Conservation (phyloP, 1,140 invertebrate species). For the Heliconius hermathena region DNA sequence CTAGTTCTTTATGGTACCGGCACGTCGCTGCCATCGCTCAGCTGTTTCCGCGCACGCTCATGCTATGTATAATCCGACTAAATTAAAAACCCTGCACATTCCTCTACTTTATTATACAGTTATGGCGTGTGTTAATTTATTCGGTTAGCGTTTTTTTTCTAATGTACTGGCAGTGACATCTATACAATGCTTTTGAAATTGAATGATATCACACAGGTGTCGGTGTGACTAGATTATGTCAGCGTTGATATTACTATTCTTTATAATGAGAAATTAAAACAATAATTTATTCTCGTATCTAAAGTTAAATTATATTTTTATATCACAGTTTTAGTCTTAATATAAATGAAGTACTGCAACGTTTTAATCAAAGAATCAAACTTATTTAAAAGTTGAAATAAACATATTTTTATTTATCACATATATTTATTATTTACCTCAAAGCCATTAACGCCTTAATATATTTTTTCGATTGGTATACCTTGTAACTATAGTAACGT, state of each 20-base stretch:
- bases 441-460: neutral
- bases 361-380: too few relatives aligned
- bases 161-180: constrained; percentile 25
- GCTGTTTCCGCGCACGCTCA: constrained; percentile 78
- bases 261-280: neutral
- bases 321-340: too few relatives aligned
- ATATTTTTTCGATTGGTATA: constrained; percentile 12
- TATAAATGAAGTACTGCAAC: too few relatives aligned
- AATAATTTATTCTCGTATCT: neutral
- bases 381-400: too few relatives aligned
- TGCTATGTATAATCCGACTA: constrained; percentile 48
- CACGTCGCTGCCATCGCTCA: constrained; percentile 69
- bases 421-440: too few relatives aligned
- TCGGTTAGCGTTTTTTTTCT: neutral
- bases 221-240: constrained; percentile 17
- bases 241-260: neutral
- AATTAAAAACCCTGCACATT: constrained; percentile 42
- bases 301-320: too few relatives aligned
- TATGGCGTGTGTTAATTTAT: neutral
- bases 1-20: constrained; percentile 64
- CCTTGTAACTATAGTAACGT: constrained; percentile 30
- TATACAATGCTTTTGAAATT: neutral
- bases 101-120: neutral
- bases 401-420: too few relatives aligned
- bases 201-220: constrained; percentile 14